Evolutionary conservation across 2,113 vertebrate genomes (phyloP), one percentile per base, ranked within the genome.

Genomic region (Cynoglossus semilaevis): DNA sequence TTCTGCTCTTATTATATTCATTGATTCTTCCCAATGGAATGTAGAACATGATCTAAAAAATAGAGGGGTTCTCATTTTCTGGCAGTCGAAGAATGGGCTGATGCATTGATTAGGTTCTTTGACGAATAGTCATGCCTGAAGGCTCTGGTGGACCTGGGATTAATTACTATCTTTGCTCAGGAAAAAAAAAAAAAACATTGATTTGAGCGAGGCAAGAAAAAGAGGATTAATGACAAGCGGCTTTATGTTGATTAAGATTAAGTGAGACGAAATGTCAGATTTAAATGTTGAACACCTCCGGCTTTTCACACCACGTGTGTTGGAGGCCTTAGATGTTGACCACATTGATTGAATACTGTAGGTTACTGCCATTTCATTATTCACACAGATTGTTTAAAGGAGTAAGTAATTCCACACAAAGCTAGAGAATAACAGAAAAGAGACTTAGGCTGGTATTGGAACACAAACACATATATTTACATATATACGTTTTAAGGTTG

Each of bases 171-270:
- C 77, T 81, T 80, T 80, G 73, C 75, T 56, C 62, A 48, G 66
- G 62, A 82, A 88, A 86, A 83, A 29, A 29, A n/a, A 29, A 29
- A 79, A 76, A 89, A 91, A 87, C 83, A 88, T 88, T 88, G 87
- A 89, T 90, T 74, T 74, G 83, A 69, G 62, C 44, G 58, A 76
- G 78, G 63, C 77, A 78, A 80, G 70, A 81, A 81, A 82, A 77
- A 61, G 76, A 83, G 76, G 77, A 87, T 87, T 88, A 89, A 88
- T 85, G 76, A 80, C 73, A 56, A 76, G 66, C 73, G 49, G 75
- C 59, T 76, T 72, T 58, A 81, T 82, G 81, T 65, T 88, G 71
- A 87, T 83, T 77, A 81, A 81, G 76, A 88, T 79, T 49, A 81
- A 82, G 72, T 48, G 48, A 57, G 75, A 79, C 38, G 38, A 49